phyloP scores from a whole-genome alignment of 2,797 vertebrate genomes.

The Hylomyscus alleni region DNA sequence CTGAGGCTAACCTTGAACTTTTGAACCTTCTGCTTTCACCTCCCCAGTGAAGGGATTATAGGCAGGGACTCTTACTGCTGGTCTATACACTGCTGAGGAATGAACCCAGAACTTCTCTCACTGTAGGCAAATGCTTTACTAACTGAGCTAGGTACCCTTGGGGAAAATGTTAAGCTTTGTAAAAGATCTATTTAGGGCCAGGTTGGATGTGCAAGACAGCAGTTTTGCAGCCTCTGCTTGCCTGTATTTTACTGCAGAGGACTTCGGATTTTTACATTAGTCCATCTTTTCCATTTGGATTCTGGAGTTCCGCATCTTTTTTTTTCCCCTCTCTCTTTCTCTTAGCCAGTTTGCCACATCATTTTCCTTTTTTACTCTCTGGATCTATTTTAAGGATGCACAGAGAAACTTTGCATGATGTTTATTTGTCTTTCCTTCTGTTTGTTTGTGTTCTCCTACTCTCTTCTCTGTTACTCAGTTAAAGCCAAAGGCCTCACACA shows the following conservation, averaged over 20 bases:
- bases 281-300: constrained; percentile 11
- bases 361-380: neutral
- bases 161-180: constrained; percentile 10
- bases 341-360: constrained; percentile 24
- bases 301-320: neutral
- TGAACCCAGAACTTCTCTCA: neutral
- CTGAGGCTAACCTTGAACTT: constrained; percentile 1
- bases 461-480: constrained; percentile 44
- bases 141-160: neutral
- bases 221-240: neutral
- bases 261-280: neutral
- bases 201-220: neutral
- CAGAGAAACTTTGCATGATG: constrained; percentile 6
- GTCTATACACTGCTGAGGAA: neutral
- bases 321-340: neutral
- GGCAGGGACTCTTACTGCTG: neutral
- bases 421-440: constrained; percentile 26
- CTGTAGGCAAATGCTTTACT: neutral
- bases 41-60: neutral
- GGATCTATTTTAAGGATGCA: constrained; percentile 53
- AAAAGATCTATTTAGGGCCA: neutral
- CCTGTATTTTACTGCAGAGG: neutral
- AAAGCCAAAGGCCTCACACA: neutral
- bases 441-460: neutral
- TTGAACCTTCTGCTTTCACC: neutral